phyloP scores from a whole-genome alignment of 2,888 invertebrate species.

The Caenorhabditis drosophilae region DNA sequence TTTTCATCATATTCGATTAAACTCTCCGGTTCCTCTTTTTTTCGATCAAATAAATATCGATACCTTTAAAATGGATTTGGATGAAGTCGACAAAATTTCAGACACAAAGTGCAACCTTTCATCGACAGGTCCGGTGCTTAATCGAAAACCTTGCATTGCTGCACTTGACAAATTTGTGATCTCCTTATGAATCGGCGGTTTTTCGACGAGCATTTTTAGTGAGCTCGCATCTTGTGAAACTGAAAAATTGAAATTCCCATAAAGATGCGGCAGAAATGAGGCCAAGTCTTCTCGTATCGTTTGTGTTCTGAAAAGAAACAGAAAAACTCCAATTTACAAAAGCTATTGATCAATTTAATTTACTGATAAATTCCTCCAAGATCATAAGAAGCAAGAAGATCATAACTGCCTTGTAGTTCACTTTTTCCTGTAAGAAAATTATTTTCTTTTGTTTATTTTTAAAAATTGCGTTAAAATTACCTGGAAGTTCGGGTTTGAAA shows the following conservation, averaged over 20 bases:
- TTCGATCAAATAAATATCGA: constrained; percentile 36
- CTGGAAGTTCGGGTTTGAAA: constrained; percentile 44
- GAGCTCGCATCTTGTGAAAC: constrained; percentile 46
- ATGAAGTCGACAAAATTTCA: too few species aligned
- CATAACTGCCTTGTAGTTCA: constrained; percentile 46
- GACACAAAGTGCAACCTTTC: too few species aligned
- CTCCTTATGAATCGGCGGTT: constrained; percentile 61
- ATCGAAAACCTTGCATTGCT: constrained; percentile 50
- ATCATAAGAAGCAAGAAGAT: constrained; percentile 48
- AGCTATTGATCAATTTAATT: not conserved
- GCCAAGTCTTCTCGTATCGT: constrained; percentile 45
- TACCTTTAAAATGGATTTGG: constrained; percentile 30
- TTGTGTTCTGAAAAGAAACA: not conserved
- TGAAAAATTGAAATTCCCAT: constrained; percentile 51
- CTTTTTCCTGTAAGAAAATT: constrained; percentile 38
- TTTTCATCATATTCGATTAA: constrained; percentile 13
- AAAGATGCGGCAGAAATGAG: constrained; percentile 57
- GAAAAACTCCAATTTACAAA: not conserved
- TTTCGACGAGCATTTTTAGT: constrained; percentile 49
- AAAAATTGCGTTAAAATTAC: constrained; percentile 27
- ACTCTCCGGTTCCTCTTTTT: constrained; percentile 10
- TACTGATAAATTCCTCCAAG: constrained; percentile 35
- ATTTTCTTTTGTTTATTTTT: not conserved
- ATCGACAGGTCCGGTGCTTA: constrained; percentile 52
- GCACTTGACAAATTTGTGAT: constrained; percentile 42